Conservation (phyloP, 2,797 vertebrate genomes). For the Sebastes itinus region DNA sequence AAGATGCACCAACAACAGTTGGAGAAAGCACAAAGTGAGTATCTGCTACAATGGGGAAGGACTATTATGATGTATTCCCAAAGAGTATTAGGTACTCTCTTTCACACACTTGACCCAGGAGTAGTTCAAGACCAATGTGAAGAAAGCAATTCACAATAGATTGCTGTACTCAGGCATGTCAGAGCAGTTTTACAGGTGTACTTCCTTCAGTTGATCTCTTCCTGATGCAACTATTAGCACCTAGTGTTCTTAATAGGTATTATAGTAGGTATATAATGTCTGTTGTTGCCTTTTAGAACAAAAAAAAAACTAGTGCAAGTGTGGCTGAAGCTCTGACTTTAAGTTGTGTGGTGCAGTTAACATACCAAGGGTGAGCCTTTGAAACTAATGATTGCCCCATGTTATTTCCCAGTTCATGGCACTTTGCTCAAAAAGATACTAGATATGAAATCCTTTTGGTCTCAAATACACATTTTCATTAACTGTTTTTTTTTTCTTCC, state of each 20-base stretch:
- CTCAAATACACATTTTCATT: not conserved
- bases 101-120: not conserved
- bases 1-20: slow-evolving; percentile 75
- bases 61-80: not conserved
- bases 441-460: not conserved
- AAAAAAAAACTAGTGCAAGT: not conserved
- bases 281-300: accelerated
- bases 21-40: slow-evolving; percentile 77
- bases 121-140: not conserved
- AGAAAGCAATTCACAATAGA: not conserved
- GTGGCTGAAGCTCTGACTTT: not conserved
- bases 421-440: not conserved
- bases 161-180: not conserved
- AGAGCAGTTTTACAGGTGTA: not conserved
- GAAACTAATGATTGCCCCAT: not conserved
- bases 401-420: accelerated
- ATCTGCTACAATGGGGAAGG: not conserved
- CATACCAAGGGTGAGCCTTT: not conserved
- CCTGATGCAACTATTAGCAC: not conserved
- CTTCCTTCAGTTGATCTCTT: not conserved
- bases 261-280: not conserved
- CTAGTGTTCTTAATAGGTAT: not conserved
- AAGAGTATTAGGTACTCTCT: not conserved
- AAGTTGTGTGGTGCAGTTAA: not conserved
- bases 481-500: not conserved